These are phyloP conservation scores for Aphelenchoides besseyi DNA, from an alignment of 1,140 invertebrate genomes.

Conservation along the genomic window DNA sequence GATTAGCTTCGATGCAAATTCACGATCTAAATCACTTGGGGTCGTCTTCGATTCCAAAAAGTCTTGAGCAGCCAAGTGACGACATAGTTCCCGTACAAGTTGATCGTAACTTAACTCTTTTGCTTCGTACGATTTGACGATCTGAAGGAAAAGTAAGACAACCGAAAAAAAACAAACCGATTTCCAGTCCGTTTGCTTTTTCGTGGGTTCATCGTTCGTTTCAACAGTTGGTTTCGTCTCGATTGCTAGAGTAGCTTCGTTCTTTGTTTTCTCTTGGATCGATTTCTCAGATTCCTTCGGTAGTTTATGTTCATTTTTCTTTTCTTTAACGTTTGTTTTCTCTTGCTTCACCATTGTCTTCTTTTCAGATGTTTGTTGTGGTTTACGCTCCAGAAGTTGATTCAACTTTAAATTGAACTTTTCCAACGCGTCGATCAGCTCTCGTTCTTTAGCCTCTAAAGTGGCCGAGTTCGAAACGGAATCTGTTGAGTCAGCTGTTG, in stretches of 20 bases:
- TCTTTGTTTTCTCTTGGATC: not conserved
- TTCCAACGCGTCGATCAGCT: not conserved
- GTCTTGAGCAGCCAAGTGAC: not conserved
- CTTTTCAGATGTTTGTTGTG: not conserved
- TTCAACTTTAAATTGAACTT: not conserved
- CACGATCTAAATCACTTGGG: not conserved
- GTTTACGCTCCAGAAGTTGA: not conserved
- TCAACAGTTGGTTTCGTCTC: no score
- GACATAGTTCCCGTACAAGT: not conserved
- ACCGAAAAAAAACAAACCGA: not conserved
- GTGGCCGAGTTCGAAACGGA: not conserved
- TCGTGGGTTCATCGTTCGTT: no score
- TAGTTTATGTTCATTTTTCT: not conserved
- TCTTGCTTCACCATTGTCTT: not conserved
- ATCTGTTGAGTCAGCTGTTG: not conserved
- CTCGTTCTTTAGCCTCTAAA: not conserved
- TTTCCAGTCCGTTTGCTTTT: conserved; percentile 9
- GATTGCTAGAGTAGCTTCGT: no score
- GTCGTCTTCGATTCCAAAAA: not conserved
- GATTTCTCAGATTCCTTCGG: not conserved
- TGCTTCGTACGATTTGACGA: not conserved
- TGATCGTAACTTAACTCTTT: not conserved
- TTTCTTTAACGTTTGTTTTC: not conserved
- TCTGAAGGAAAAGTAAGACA: not conserved
- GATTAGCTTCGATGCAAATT: not conserved